Evolutionary conservation across 1,140 invertebrate genomes (phyloP), one percentile per base, ranked within the genome.

Genomic region (Tetranychus urticae): DNA sequence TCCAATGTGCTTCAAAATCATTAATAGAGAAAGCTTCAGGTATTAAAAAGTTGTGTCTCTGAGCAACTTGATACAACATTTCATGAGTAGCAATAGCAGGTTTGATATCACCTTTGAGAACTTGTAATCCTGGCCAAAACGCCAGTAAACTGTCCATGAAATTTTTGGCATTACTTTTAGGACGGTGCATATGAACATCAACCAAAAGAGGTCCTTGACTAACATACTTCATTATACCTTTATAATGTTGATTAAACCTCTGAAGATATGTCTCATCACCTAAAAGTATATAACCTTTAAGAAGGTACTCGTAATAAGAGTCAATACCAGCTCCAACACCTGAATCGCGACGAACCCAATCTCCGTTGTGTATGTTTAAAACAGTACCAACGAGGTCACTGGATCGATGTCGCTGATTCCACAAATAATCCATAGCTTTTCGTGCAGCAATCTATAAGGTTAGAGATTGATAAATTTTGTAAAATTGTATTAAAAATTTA

Each of bases 181-280:
- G 93, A 68, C 88, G 67, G 71, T 97, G 92, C 93, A 97, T 97
- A 67, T 97, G 88, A n/a, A 98, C 93, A 72, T 97, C 93, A 47
- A 97, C 72, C 66, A 97, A 77, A 77, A 97, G 81, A 5, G 91
- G 91, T 12, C 91, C 91, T 71, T 94, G 85, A 48, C 66, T 65
- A 45, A 98, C 82, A 70, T 97, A 97, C 70, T 94, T 93, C 90
- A 96, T 97, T 50, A 98, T 81, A n/a, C 91, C 90, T 66, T 84
- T 82, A 74, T 98, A 97, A 75, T 98, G 93, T 70, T 80, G 70
- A 31, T 93, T 93, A 71, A 97, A 97, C 61, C 91, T 76, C 34
- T 85, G 81, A 62, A 96, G 74, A 75, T 96, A 97, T 65, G 84
- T 84, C 69, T 81, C 89, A 78, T 81, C 93, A 70, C 73, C 91